Conservation (phyloP, 2,113 vertebrate species). For the Cricetomys ansorgei region DNA sequence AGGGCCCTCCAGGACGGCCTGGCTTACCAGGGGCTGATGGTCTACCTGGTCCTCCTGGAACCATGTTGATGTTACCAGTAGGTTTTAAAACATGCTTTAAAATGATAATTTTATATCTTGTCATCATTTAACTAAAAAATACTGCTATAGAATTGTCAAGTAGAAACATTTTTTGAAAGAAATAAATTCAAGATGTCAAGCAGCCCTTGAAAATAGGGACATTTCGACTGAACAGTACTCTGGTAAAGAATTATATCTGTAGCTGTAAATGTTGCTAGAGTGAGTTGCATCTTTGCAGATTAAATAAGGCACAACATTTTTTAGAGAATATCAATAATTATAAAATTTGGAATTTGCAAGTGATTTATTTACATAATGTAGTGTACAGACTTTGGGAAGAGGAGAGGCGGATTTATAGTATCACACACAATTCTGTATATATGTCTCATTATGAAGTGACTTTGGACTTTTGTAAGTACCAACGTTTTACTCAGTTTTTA, state of each 20-base stretch:
- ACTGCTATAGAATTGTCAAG: neutral
- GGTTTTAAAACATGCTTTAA: neutral
- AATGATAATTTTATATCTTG: neutral
- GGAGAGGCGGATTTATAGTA: neutral
- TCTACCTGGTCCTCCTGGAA: constrained; percentile 96
- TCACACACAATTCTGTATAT: neutral
- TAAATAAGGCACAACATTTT: neutral
- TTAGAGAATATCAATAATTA: neutral
- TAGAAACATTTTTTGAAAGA: neutral
- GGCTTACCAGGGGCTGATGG: constrained; percentile 97
- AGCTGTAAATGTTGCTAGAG: neutral
- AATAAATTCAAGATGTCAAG: neutral
- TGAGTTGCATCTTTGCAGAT: rapidly evolving
- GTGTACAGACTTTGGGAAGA: neutral
- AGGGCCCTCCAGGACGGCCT: constrained; percentile 96
- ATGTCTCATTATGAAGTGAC: neutral
- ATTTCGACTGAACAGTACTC: constrained; percentile 9
- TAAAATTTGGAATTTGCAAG: neutral
- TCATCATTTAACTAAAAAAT: neutral
- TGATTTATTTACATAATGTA: neutral
- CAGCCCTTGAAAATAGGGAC: neutral
- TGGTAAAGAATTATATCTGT: neutral
- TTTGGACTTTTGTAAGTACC: neutral
- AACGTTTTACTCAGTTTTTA: neutral
- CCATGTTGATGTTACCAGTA: constrained; percentile 98